Evolutionary conservation across 2,113 vertebrate genomes (phyloP).

Genomic region (Lipophrys pholis): DNA sequence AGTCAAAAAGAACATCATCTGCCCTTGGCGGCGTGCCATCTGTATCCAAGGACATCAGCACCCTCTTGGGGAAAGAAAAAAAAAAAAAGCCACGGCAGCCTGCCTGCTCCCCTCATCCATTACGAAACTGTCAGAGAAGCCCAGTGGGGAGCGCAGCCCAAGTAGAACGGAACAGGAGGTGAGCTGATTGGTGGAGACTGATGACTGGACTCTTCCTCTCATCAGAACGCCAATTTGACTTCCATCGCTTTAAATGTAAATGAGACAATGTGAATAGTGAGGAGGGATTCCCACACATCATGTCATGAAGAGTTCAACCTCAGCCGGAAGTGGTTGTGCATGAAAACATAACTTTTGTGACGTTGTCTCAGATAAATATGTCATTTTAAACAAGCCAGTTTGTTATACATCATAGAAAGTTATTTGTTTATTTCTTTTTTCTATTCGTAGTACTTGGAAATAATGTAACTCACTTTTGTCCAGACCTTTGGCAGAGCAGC

Average conservation of each 20-base stretch:
- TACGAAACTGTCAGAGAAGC: slow-evolving; percentile 40
- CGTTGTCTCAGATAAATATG: too few species aligned
- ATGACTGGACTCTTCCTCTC: not conserved
- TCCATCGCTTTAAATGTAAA: not conserved
- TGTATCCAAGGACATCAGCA: slow-evolving; percentile 57
- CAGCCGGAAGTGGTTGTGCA: too few species aligned
- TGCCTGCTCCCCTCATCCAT: slow-evolving; percentile 44
- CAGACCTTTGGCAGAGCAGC: too few species aligned
- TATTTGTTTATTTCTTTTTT: too few species aligned
- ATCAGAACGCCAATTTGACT: not conserved
- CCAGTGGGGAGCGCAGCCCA: not conserved
- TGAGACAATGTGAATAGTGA: not conserved
- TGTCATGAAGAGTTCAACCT: not conserved
- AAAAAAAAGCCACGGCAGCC: not conserved
- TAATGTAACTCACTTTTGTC: too few species aligned
- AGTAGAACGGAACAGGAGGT: slow-evolving; percentile 1
- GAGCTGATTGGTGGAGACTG: slow-evolving; percentile 11
- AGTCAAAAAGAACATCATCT: slow-evolving; percentile 39
- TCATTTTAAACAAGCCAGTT: too few species aligned
- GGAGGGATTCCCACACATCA: not conserved
- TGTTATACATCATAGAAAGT: too few species aligned
- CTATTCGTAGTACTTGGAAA: too few species aligned
- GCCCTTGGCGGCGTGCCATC: slow-evolving; percentile 55
- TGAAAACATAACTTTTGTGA: too few species aligned
- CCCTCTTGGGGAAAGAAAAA: slow-evolving; percentile 29